These are phyloP conservation scores for Drosophila saltans DNA, from an alignment of 1,140 invertebrate species.

Conservation along the genomic window DNA sequence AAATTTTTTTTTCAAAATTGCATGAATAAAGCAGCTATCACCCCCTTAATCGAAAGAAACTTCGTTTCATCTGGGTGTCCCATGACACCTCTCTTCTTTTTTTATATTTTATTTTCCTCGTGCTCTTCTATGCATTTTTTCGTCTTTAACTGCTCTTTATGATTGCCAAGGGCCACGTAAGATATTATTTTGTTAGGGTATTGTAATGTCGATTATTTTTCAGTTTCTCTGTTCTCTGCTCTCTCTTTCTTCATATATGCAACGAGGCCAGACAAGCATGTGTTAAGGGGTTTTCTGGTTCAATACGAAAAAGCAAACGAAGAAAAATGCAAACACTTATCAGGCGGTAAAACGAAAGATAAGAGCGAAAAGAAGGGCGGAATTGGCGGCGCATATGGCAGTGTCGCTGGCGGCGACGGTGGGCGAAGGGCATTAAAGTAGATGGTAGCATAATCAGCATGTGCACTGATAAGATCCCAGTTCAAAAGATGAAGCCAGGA, in stretches of 20 bases:
- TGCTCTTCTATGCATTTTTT: too few relatives aligned
- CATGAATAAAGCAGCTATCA: too few relatives aligned
- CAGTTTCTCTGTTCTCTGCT: background rate
- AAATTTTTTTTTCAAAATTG: too few relatives aligned
- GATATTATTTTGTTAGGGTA: background rate
- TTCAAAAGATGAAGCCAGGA: background rate
- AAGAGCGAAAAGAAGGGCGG: slow-evolving; percentile 3
- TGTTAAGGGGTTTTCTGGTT: slow-evolving; percentile 10
- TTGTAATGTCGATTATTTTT: background rate
- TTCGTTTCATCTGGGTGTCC: too few relatives aligned
- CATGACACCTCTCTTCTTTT: too few relatives aligned
- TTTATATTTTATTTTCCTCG: too few relatives aligned
- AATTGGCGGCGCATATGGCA: slow-evolving; percentile 2
- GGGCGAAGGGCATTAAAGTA: slow-evolving; percentile 6
- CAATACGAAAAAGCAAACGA: slow-evolving; percentile 25
- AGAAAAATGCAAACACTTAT: slow-evolving; percentile 66
- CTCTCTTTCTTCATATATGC: background rate
- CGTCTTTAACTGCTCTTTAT: too few relatives aligned
- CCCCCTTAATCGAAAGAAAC: too few relatives aligned
- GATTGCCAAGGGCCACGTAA: too few relatives aligned
- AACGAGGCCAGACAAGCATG: slow-evolving; percentile 20
- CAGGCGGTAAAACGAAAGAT: slow-evolving; percentile 32
- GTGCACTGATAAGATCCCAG: slow-evolving; percentile 1
- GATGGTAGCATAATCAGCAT: slow-evolving; percentile 5
- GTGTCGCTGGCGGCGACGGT: background rate